phyloP scores from a whole-genome alignment of 2,113 vertebrate genomes.

The Hyaena hyaena region DNA sequence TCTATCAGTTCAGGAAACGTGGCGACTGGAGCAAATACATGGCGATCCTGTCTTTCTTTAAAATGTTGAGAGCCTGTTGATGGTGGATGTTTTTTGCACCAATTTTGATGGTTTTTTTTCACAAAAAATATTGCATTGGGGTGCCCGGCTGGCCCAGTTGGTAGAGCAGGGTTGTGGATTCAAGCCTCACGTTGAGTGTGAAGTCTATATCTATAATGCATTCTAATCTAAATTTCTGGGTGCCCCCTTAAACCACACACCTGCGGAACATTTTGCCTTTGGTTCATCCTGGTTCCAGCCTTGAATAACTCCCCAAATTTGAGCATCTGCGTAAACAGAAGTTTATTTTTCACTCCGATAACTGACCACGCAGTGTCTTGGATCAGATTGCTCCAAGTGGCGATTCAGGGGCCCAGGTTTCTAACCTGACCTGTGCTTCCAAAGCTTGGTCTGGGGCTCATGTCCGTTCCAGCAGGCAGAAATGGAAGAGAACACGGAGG shows the following conservation, averaged over 20 bases:
- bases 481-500: not conserved
- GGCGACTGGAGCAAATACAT: not conserved
- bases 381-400: not conserved
- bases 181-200: too few species aligned
- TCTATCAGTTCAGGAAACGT: not conserved
- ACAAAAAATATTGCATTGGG: not conserved
- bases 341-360: not conserved
- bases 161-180: too few species aligned
- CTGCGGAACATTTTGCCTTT: not conserved
- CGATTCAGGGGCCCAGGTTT: not conserved
- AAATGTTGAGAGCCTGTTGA: not conserved
- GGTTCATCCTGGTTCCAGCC: not conserved
- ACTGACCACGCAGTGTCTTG: not conserved
- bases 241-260: not conserved
- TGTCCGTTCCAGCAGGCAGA: too few species aligned
- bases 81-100: not conserved
- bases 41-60: not conserved
- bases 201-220: too few species aligned
- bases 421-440: accelerated
- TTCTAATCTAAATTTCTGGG: not conserved
- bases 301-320: not conserved
- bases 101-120: not conserved
- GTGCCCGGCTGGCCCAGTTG: too few species aligned
- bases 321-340: not conserved
- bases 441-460: too few species aligned